phyloP scores from a whole-genome alignment of 2,888 invertebrate genomes.

The Lottia scabra region DNA sequence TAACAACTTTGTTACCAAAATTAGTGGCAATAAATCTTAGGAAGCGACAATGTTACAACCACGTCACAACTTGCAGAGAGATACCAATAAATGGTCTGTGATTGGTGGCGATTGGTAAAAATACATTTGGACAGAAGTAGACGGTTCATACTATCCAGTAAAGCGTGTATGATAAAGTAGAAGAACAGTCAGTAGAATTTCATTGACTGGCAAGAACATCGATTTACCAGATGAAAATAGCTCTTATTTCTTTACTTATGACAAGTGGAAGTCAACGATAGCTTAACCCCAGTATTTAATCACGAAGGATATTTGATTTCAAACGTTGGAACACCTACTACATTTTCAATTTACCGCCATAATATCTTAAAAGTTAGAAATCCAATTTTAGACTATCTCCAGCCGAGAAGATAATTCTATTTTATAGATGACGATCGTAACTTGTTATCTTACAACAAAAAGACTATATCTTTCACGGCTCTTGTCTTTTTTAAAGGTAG shows the following conservation, averaged over 20 bases:
- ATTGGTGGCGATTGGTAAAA: neutral
- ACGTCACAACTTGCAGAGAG: too few species aligned
- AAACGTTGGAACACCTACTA: neutral
- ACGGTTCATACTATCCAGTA: neutral
- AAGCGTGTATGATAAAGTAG: constrained; percentile 1
- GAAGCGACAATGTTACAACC: too few species aligned
- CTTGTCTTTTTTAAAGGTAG: too few species aligned
- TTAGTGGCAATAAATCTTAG: too few species aligned
- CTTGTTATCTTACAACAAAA: too few species aligned
- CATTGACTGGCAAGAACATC: neutral
- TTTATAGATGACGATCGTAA: too few species aligned
- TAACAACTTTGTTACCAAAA: too few species aligned
- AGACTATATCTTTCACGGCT: too few species aligned
- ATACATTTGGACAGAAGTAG: neutral
- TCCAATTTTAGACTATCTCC: too few species aligned
- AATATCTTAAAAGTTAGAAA: too few species aligned
- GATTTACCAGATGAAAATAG: neutral
- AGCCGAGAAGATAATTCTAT: too few species aligned
- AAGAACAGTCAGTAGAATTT: neutral
- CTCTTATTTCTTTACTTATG: neutral
- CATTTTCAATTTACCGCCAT: neutral
- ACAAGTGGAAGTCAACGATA: neutral
- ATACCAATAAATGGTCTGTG: neutral
- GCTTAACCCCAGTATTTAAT: neutral
- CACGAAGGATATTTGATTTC: neutral